A percentile compares a stretch with the other conserved stretches of the same genome.
These are phyloP conservation scores for Nomada flava DNA, from an alignment of 2,888 invertebrate species.

Conservation along the genomic window DNA sequence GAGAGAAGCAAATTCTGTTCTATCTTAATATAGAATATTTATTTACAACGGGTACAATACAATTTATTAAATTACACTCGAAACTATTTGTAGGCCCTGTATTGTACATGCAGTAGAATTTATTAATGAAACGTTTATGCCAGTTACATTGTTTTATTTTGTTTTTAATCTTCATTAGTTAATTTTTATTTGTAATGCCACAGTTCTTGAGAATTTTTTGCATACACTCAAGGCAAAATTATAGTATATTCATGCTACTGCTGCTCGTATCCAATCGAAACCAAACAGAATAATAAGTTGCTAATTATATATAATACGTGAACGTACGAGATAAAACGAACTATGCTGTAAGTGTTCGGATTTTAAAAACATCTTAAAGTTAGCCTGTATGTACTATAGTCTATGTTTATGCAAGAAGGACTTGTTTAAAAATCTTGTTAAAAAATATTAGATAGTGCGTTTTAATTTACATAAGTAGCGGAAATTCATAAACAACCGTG, in stretches of 20 bases:
- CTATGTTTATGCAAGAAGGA: conserved; percentile 7
- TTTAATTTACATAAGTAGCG: conserved; percentile 34
- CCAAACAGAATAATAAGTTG: conserved; percentile 20
- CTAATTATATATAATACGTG: conserved; percentile 4
- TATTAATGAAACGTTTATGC: conserved; percentile 36
- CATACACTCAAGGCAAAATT: conserved; percentile 49
- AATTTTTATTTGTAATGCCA: conserved; percentile 46
- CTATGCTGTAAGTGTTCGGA: conserved; percentile 21
- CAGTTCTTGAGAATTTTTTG: conserved; percentile 54
- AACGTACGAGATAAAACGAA: conserved; percentile 18
- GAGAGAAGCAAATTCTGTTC: neutral
- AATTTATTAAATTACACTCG: conserved; percentile 17
- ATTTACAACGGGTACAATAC: conserved; percentile 1
- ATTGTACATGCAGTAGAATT: conserved; percentile 36
- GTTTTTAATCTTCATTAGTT: conserved; percentile 15
- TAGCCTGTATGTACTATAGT: conserved; percentile 38
- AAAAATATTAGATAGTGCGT: conserved; percentile 16
- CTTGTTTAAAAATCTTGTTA: conserved; percentile 32
- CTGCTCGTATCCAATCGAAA: conserved; percentile 36
- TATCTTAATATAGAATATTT: conserved; percentile 20
- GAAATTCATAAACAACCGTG: conserved; percentile 19
- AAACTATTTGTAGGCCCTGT: conserved; percentile 19
- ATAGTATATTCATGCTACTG: conserved; percentile 24
- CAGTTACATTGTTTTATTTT: conserved; percentile 29
- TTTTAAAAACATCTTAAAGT: conserved; percentile 16